Conservation (phyloP, 2,113 vertebrate species). For the Siniperca knerii region DNA sequence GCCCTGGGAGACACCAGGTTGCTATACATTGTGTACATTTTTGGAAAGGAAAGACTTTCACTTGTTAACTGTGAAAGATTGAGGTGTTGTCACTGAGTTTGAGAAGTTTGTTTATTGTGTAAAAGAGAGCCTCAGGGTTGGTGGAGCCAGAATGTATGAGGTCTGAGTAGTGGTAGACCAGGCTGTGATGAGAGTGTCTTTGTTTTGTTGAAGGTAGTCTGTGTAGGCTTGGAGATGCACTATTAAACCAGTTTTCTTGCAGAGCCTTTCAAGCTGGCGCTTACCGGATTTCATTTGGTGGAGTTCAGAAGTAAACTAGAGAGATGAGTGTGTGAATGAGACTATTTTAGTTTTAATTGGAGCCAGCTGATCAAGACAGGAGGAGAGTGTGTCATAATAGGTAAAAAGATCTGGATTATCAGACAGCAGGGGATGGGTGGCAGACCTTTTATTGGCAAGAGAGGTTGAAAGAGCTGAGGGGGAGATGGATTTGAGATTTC, state of each 20-base stretch:
- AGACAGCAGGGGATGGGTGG: not conserved
- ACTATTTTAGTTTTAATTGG: not conserved
- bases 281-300: not conserved
- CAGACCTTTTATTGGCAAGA: not conserved
- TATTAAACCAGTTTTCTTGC: not conserved
- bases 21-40: too few relatives aligned
- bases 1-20: too few relatives aligned
- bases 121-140: not conserved
- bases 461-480: not conserved
- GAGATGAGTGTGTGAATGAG: not conserved
- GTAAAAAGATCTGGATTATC: not conserved
- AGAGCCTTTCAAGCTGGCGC: not conserved
- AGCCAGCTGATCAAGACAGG: not conserved
- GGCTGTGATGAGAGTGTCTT: not conserved
- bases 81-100: not conserved
- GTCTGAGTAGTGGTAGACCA: not conserved
- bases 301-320: not conserved
- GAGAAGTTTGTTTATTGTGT: not conserved
- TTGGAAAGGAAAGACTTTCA: not conserved
- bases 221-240: not conserved
- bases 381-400: not conserved
- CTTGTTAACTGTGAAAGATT: not conserved
- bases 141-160: not conserved
- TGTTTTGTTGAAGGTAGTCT: not conserved
- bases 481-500: not conserved